Evolutionary conservation across 2,797 vertebrate species (phyloP), one percentile per base, ranked within the genome.

Genomic region (Scolopax bukidnonensis): DNA sequence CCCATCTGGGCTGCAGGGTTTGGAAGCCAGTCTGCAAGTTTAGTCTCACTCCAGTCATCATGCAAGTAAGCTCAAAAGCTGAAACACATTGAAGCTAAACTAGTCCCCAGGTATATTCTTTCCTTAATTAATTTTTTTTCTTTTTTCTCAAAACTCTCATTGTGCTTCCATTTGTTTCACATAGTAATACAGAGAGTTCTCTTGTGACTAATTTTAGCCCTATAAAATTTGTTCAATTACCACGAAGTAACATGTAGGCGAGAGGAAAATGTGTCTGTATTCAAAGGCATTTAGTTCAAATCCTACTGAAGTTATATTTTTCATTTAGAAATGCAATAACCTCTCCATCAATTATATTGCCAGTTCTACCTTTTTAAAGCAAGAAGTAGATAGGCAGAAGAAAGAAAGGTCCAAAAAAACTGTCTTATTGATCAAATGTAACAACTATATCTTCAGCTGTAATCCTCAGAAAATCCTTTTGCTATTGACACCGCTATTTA

Each of bases 181-280:
- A 75, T 11, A 82, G 45, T 51, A 88, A 86, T 79, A 69, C 6
- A 71, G 47, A 74, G 45, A 69, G 47, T 67, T 75, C 73, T 91
- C 87, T 53, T 85, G 82, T 88, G 73, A 75, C 76, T 78, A 73
- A 93, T 96, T 94, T 74, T 4, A 3, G 30, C 1, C 47, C 53
- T 51, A 82, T 79, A 90, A 94, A 91, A 91, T 94, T 84, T 88
- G 25, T 40, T 86, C 60, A 51, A 82, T 93, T 94, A 76, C 65
- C 70, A 84, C 59, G 47, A 87, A 91, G 48, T 45, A 27, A 51
- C 20, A 21, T n/a, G 38, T 28, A 91, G 9, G 12, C 78, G 28
- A 95, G n/a, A 11, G 8, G 48, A 94, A 93, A 90, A 73, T 47
- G 9, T 79, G 27, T 75, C 73, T 79, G 12, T 76, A 81, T 81